Conservation (phyloP, 2,888 invertebrate species). For the Panopea generosa region DNA sequence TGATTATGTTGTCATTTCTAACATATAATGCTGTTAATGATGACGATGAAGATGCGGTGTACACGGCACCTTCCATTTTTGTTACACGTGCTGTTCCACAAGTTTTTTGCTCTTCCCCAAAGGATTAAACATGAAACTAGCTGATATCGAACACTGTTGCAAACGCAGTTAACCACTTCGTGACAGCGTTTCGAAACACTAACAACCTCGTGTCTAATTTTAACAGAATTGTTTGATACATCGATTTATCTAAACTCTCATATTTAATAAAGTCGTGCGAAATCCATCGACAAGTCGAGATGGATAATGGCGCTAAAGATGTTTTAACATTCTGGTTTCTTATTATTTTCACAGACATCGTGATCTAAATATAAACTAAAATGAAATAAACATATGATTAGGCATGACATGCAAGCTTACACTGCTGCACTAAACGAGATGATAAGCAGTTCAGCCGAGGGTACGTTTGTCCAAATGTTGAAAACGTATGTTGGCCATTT, state of each 20-base stretch:
- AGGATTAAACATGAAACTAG: too few relatives aligned
- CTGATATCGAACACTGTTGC: too few relatives aligned
- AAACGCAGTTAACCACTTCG: too few relatives aligned
- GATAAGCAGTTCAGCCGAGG: background rate
- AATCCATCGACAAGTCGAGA: conserved; percentile 30
- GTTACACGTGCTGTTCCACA: too few relatives aligned
- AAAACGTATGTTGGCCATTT: background rate
- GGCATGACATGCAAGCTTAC: background rate
- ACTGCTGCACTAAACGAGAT: background rate
- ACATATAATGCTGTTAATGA: too few relatives aligned
- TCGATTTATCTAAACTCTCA: too few relatives aligned
- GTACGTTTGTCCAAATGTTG: background rate
- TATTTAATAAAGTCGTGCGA: conserved; percentile 29
- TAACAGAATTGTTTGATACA: too few relatives aligned
- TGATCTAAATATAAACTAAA: conserved; percentile 41
- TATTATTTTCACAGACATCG: conserved; percentile 37
- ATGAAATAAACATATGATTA: conserved; percentile 53
- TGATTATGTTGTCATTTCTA: too few relatives aligned
- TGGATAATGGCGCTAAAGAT: conserved; percentile 15
- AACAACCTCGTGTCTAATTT: background rate
- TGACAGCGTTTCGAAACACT: background rate
- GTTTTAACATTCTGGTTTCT: conserved; percentile 8
- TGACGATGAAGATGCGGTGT: too few relatives aligned
- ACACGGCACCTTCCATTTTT: too few relatives aligned
- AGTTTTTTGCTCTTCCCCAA: too few relatives aligned